Evolutionary conservation across 2,113 vertebrate genomes (phyloP), one percentile per base, ranked within the genome.

Genomic region (Cygnus buccinator): DNA sequence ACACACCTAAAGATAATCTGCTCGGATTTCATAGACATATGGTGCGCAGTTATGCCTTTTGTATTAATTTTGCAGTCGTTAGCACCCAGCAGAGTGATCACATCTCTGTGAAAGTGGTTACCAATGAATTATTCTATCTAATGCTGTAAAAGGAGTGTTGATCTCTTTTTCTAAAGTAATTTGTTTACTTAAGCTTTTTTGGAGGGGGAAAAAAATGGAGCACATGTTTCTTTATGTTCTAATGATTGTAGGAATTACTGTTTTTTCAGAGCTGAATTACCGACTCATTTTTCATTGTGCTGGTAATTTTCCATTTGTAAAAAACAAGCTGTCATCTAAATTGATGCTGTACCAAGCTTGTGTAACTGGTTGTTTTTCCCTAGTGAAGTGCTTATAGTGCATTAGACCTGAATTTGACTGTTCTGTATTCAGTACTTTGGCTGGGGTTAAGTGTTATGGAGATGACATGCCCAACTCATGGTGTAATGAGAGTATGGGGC

Each of bases 311-410:
- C 91, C 84, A 28, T 90, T 82, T 0, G 29, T 68, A 72, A 95
- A 91, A 91, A 96, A 67, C 76, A 89, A 94, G 76, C 73, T 94
- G 85, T 90, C 84, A 78, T 87, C 80, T 93, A 93, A 84, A 41
- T 89, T 52, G 25, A 3, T 43, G 39, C 75, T 58, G 17, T 71
- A 59, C 63, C 76, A 37, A 4, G 11, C 73, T 87, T 91, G 58
- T 79, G 11, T 75, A 90, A 84, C 73, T 65, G 35, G 33, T 75
- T 92, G 76, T 39, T 96, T 96, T 92, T 78, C 86, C 39, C 83
- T 55, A 37, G 58, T 43, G 43, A 88, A 94, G 71, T 75, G 72
- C 79, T 96, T 67, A 20, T 50, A 67, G 61, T 88, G 73, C 81
- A 68, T 75, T 81, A 79, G 23, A 78, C 48, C 25, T 28, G 66